Percentiles rank a stretch among this genome's conserved stretches.
Conservation (phyloP, 2,888 invertebrate genomes). For the Pseudolycoriella hygida region DNA sequence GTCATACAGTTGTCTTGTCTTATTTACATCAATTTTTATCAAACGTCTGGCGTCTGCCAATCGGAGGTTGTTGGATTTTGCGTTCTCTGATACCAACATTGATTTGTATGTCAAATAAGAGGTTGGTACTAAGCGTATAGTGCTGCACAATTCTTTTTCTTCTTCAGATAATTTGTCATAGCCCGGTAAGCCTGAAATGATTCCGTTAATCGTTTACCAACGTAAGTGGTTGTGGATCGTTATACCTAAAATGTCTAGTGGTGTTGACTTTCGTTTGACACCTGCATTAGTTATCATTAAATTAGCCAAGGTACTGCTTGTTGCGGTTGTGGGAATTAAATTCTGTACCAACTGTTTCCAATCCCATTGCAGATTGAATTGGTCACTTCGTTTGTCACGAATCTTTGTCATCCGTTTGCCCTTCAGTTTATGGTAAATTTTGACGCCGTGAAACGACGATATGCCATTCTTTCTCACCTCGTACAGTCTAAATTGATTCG, state of each 20-base stretch:
- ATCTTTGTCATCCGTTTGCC: constrained; percentile 25
- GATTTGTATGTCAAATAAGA: constrained; percentile 64
- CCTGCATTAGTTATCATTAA: not conserved
- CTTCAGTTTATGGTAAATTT: constrained; percentile 46
- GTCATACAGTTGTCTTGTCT: constrained; percentile 75
- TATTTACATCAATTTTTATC: constrained; percentile 86
- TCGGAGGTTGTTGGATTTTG: constrained; percentile 53
- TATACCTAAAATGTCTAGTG: constrained; percentile 23
- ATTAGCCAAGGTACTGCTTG: not conserved
- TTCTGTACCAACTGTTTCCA: constrained; percentile 21
- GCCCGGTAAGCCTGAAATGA: constrained; percentile 54
- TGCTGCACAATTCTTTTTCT: constrained; percentile 64
- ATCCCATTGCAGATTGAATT: constrained; percentile 12
- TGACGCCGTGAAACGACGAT: constrained; percentile 40
- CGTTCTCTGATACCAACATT: constrained; percentile 54
- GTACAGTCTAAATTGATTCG: constrained; percentile 32
- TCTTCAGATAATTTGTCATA: constrained; percentile 50
- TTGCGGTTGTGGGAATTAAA: constrained; percentile 7
- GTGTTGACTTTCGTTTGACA: constrained; percentile 20
- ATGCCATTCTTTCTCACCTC: constrained; percentile 57
- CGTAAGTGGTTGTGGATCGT: not conserved
- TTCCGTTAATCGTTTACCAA: not conserved
- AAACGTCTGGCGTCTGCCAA: constrained; percentile 67
- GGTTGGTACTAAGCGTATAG: constrained; percentile 53
- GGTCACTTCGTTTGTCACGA: constrained; percentile 4